These are phyloP conservation scores for human (Homo sapiens) DNA, from an alignment of 2,113 vertebrate genomes.

Conservation along the genomic window DNA sequence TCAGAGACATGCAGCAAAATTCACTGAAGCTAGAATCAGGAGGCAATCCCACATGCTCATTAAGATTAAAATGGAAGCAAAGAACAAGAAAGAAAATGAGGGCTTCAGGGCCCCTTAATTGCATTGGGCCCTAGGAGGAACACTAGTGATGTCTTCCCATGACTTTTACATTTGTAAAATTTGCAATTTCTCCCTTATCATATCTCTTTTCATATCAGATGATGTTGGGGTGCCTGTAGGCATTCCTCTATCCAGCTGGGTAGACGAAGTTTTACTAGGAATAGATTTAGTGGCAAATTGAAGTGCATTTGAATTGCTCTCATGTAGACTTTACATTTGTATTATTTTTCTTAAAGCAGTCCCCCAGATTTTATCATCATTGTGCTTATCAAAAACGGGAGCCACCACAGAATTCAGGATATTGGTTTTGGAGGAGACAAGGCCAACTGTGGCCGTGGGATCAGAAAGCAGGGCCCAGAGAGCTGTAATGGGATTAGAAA, in stretches of 20 bases:
- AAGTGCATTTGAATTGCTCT: background rate
- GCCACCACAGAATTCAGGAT: background rate
- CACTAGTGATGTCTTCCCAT: background rate
- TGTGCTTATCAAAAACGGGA: background rate
- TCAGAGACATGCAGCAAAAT: background rate
- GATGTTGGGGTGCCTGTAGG: background rate
- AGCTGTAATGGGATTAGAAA: background rate
- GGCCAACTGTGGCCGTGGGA: background rate
- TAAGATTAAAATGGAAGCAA: background rate
- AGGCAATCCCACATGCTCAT: background rate
- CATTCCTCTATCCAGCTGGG: too few species aligned
- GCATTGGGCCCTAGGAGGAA: background rate
- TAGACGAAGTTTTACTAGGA: background rate
- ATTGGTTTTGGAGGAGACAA: background rate
- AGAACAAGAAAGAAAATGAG: background rate
- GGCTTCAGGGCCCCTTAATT: background rate
- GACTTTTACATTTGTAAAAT: background rate
- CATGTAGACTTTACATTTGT: background rate
- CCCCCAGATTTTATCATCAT: background rate
- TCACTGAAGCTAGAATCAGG: background rate
- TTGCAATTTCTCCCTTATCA: background rate
- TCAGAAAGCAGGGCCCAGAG: background rate
- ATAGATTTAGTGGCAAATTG: background rate
- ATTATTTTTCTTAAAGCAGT: background rate
- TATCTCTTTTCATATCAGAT: background rate